Conservation (phyloP, 1,140 invertebrate genomes). For the Rhopalosiphum padi region DNA sequence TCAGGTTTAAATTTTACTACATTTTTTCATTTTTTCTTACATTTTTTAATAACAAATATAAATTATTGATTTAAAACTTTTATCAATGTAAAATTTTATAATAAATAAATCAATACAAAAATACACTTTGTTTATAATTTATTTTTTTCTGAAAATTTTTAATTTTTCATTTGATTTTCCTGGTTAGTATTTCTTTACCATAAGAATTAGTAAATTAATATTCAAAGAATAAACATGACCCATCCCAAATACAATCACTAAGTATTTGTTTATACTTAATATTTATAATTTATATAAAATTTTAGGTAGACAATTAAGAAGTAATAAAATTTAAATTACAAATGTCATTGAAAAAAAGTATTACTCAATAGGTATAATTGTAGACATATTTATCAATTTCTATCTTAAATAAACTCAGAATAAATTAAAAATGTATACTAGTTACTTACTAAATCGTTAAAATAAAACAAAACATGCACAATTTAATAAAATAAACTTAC, state of each 20-base stretch:
- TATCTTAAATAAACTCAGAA: not conserved
- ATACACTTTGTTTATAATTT: too few relatives aligned
- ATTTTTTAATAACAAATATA: too few relatives aligned
- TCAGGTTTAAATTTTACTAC: too few relatives aligned
- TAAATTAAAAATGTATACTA: not conserved
- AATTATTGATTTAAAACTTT: too few relatives aligned
- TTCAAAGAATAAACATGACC: not conserved
- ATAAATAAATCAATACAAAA: too few relatives aligned
- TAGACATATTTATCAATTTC: not conserved
- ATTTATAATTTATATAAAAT: not conserved
- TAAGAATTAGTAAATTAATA: not conserved
- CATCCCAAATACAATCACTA: not conserved
- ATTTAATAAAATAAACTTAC: constrained; percentile 47
- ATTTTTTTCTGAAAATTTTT: too few relatives aligned
- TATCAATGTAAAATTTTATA: too few relatives aligned
- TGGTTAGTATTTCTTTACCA: not conserved
- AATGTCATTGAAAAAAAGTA: not conserved
- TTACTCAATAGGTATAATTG: not conserved
- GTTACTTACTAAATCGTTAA: not conserved
- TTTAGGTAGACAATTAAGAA: not conserved
- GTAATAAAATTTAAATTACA: not conserved
- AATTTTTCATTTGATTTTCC: too few relatives aligned
- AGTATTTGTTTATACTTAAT: not conserved
- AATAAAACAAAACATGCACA: not conserved
- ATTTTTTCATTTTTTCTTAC: too few relatives aligned